A percentile compares a stretch with the other conserved stretches of the same genome.
Conservation (phyloP, 2,797 vertebrate species). For the Heliangelus exortis region DNA sequence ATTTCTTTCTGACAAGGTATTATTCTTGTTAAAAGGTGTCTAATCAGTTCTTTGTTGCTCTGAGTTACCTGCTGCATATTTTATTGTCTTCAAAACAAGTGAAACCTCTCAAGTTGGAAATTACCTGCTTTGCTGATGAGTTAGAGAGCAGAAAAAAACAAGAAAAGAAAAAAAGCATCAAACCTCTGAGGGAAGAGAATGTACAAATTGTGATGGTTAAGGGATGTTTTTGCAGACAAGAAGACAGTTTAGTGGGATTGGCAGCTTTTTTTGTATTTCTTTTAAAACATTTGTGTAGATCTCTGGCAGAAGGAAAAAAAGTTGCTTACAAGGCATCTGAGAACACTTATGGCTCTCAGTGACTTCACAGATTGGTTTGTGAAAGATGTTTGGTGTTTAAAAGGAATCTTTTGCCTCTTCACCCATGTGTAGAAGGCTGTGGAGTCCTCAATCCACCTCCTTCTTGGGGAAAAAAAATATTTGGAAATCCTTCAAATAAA, state of each 20-base stretch:
- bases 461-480: background rate
- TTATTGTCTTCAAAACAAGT: slow-evolving; percentile 21
- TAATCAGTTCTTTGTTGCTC: slow-evolving; percentile 19
- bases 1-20: slow-evolving; percentile 45
- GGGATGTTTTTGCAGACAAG: background rate
- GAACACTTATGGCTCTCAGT: accelerated
- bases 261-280: background rate
- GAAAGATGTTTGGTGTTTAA: no score
- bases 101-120: background rate
- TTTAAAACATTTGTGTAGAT: background rate
- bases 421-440: background rate
- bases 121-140: background rate
- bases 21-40: slow-evolving; percentile 26
- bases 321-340: background rate
- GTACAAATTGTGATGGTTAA: background rate
- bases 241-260: background rate
- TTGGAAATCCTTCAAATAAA: background rate
- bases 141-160: background rate
- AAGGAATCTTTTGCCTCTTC: background rate
- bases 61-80: background rate
- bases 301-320: background rate
- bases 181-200: background rate
- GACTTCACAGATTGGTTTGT: background rate
- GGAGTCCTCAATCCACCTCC: background rate
- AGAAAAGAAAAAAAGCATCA: background rate